Evolutionary conservation across 2,888 invertebrate genomes (phyloP), one percentile per base, ranked within the genome.

Genomic region (Meliscaeva auricollis): DNA sequence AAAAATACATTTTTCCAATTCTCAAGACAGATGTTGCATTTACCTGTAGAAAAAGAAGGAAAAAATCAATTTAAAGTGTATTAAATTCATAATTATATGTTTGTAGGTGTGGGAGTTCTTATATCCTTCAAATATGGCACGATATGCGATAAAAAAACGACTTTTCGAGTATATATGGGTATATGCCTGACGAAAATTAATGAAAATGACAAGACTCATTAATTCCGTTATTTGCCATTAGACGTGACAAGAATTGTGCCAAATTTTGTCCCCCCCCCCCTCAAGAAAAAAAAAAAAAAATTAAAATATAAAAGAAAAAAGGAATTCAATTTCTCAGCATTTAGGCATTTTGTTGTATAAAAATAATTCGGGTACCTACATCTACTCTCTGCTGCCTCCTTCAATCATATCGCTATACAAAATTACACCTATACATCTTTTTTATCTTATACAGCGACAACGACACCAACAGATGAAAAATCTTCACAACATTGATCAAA

Each of bases 401-500:
- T 8, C 13, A 13, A 17, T 11, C 46, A 44, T 17, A 46, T 6
- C 15, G 2, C 0, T 17, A 26, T 52, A 13, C n/a, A 15, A 54
- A 6, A 6, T 54, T 62, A 9, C 6, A 30, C 15, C 15, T 26
- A 44, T 44, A 62, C 62, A 62, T 7, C 38, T n/a, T 38, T 38
- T 22, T 20, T 13, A n/a, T n/a, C n/a, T 58, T 26, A 26, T 26
- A 26, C 17, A 6, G 3, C 11, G 1, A 62, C 6, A 22, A 26
- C 11, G 32, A 62, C 15, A 70, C 20, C 52, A 20, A 44, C 26
- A 78, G 50, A 73, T 41, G 56, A 41, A 66, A 66, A 30, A 13
- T 58, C 32, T 48, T 52, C 30, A 64, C 50, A 50, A 70, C 64
- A 68, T 68, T 72, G 72, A 80, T 84, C 84, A 84, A 84, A 80